Conservation (phyloP, 2,113 vertebrate genomes). For the Cygnus buccinator region DNA sequence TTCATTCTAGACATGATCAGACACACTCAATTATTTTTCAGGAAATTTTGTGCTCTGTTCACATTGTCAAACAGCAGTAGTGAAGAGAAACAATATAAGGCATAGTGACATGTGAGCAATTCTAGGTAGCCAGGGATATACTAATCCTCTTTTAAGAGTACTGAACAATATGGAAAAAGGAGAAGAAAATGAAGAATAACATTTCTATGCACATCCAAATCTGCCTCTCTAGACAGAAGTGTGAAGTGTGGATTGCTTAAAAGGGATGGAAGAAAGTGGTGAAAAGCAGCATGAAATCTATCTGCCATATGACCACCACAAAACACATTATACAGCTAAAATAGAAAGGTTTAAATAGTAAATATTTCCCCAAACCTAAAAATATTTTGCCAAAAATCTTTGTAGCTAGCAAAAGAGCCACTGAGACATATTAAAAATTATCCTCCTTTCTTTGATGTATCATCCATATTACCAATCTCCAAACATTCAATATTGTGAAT, state of each 20-base stretch:
- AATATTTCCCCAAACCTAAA: neutral
- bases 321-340: neutral
- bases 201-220: neutral
- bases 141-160: constrained; percentile 16
- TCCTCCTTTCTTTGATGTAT: neutral
- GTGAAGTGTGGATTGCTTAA: constrained; percentile 9
- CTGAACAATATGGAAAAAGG: neutral
- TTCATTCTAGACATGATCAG: neutral
- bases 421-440: neutral
- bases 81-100: neutral
- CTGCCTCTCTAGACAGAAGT: constrained; percentile 8
- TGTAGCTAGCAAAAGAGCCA: neutral
- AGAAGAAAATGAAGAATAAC: constrained; percentile 4
- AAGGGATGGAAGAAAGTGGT: neutral
- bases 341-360: neutral
- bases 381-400: neutral
- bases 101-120: constrained; percentile 26
- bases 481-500: neutral
- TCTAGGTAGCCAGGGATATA: constrained; percentile 9
- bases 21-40: neutral
- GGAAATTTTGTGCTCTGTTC: neutral
- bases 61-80: neutral
- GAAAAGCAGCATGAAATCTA: constrained; percentile 18
- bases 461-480: neutral
- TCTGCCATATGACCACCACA: neutral